Conservation (phyloP, 2,797 vertebrate species). For the Microchirus variegatus region DNA sequence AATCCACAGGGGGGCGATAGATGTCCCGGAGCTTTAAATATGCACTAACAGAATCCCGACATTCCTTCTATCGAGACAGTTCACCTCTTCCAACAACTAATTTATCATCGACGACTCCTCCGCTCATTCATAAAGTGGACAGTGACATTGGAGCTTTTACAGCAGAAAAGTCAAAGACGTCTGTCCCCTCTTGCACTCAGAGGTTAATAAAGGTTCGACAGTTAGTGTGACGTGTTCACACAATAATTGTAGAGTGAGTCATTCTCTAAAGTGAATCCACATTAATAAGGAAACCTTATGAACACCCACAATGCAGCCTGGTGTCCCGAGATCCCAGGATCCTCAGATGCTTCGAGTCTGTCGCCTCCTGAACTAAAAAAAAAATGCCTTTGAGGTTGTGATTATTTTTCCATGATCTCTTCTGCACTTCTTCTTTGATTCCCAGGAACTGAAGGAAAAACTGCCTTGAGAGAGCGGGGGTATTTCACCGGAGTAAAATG, state of each 20-base stretch:
- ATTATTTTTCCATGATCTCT: constrained; percentile 52
- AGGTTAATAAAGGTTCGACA: constrained; percentile 57
- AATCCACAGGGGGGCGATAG: no score
- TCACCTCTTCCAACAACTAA: constrained; percentile 21
- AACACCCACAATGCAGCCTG: constrained; percentile 36
- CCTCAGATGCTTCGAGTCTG: constrained; percentile 38
- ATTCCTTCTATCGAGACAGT: constrained; percentile 14
- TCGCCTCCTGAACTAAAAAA: constrained; percentile 30
- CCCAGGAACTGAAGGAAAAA: constrained; percentile 38
- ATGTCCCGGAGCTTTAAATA: no score
- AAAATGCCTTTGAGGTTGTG: constrained; percentile 18
- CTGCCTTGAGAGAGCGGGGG: background rate
- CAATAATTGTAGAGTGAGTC: constrained; percentile 43
- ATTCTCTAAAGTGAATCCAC: constrained; percentile 35
- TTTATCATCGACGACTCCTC: constrained; percentile 1
- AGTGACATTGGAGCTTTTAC: constrained; percentile 30
- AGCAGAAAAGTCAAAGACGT: constrained; percentile 27
- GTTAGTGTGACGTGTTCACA: constrained; percentile 40
- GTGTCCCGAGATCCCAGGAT: constrained; percentile 36
- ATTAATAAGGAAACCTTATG: constrained; percentile 52
- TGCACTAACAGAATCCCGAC: background rate
- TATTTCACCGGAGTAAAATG: constrained; percentile 22
- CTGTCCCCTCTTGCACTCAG: constrained; percentile 31
- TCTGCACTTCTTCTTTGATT: constrained; percentile 8
- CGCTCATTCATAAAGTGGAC: constrained; percentile 28